phyloP scores from a whole-genome alignment of 1,140 invertebrate genomes.

The Hylaeus anthracinus region DNA sequence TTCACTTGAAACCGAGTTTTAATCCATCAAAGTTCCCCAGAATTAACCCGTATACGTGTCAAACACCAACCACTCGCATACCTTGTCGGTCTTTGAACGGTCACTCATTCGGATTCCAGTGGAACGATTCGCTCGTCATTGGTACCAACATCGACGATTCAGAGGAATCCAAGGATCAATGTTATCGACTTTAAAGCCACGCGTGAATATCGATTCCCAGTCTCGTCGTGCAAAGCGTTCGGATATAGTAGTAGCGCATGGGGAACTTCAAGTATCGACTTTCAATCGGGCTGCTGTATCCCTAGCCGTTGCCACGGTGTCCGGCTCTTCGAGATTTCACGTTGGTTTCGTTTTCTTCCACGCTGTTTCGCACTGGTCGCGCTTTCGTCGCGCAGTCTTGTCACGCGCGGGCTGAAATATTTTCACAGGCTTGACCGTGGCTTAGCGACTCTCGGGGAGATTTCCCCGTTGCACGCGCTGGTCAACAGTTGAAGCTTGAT shows the following conservation, averaged over 20 bases:
- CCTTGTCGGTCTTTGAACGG: too few relatives aligned
- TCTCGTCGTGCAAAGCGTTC: not conserved
- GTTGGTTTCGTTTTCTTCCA: not conserved
- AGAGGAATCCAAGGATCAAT: not conserved
- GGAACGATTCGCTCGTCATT: not conserved
- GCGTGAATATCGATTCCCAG: conserved; percentile 32
- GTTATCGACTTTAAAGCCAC: not conserved
- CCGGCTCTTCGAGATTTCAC: conserved; percentile 22
- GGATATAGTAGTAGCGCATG: conserved; percentile 3
- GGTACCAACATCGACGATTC: too few relatives aligned
- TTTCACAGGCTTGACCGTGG: not conserved
- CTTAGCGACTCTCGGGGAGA: not conserved
- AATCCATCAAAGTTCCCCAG: too few relatives aligned
- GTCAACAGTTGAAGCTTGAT: not conserved
- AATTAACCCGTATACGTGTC: too few relatives aligned
- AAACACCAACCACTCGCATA: not conserved
- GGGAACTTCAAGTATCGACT: conserved; percentile 30
- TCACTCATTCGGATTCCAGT: not conserved
- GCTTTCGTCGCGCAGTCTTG: conserved; percentile 5
- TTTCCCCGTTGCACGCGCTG: not conserved
- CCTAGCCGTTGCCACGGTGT: not conserved
- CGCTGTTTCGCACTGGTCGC: conserved; percentile 6
- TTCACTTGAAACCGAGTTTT: too few relatives aligned
- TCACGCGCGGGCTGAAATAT: conserved; percentile 28
- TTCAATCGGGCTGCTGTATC: conserved; percentile 3